Evolutionary conservation across 2,888 invertebrate species (phyloP).

Genomic region (Polymixis lichenea): DNA sequence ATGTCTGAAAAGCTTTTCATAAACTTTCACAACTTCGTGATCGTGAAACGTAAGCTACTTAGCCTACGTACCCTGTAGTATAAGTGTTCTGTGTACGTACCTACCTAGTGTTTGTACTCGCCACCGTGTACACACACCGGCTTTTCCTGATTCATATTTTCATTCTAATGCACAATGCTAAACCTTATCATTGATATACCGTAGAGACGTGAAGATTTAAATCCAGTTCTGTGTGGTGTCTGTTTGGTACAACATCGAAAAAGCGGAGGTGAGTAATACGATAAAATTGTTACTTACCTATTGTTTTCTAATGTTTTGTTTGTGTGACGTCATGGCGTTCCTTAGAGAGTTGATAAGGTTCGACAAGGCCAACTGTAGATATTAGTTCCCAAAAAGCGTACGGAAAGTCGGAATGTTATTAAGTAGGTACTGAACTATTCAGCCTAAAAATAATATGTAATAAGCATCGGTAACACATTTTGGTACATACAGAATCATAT

Average conservation of each 20-base stretch:
- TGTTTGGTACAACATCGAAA: conserved; percentile 13
- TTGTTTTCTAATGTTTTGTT: neutral
- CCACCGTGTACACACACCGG: neutral
- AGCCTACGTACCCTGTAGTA: too few relatives aligned
- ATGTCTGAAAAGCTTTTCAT: too few relatives aligned
- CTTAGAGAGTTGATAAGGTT: too few relatives aligned
- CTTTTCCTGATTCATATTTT: conserved; percentile 15
- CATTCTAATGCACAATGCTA: conserved; percentile 16
- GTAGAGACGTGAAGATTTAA: neutral
- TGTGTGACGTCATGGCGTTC: neutral
- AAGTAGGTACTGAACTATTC: too few relatives aligned
- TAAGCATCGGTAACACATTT: too few relatives aligned
- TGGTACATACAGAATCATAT: too few relatives aligned
- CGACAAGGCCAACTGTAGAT: neutral
- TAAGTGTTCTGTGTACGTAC: too few relatives aligned
- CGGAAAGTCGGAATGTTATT: neutral
- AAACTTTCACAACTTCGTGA: too few relatives aligned
- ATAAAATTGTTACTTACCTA: too few relatives aligned
- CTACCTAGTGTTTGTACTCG: too few relatives aligned
- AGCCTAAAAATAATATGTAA: neutral
- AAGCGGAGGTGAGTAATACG: conserved; percentile 11
- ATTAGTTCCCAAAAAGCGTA: neutral
- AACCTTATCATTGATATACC: neutral
- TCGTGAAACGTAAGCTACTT: too few relatives aligned
- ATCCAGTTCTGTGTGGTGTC: conserved; percentile 11